Evolutionary conservation across 1,140 invertebrate species (phyloP), one percentile per base, ranked within the genome.

Genomic region (Pseudoatta argentina): DNA sequence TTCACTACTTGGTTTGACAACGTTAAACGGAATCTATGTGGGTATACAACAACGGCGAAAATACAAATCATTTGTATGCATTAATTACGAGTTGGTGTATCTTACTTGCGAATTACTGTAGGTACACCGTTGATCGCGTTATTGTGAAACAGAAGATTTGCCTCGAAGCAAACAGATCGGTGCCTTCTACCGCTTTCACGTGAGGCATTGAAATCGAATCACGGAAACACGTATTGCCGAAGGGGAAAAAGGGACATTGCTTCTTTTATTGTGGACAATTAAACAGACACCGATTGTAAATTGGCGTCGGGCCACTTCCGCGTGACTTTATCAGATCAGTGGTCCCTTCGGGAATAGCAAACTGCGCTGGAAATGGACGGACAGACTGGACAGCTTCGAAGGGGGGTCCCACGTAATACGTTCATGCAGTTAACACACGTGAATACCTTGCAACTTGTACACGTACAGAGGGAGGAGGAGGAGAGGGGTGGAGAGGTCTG

Each of bases 241-340:
- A 48, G 34, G 34, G 16, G 27, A 64, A 64, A 78, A 78, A 66
- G 51, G 18, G 21, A 39, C 16, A 16, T n/a, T 34, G 44, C 30
- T 66, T 78, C 73, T 85, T 78, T 85, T 27, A 66, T 24, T 44
- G 73, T 76, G 61, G 59, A 78, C 82, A 85, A 85, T 85, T 85
- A 85, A 85, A 85, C 82, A 55, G 73, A 66, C 73, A 44, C 82
- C 61, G 44, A 8, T 44, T 85, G 82, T 61, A 66, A 85, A 85
- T 85, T 85, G 82, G 72, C 53, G 82, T 77, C 73, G n/a, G 48
- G 24, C 63, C 82, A 66, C 82, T 78, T 85, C 82, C 73, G 61
- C 55, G 82, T 85, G 73, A 85, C 82, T 85, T 85, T 85, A 85
- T 85, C 82, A 78, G 73, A 85, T 85, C 73, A 66, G 73, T 14